Base-by-base conservation (phyloP, 1,140 invertebrate genomes). In the Ostrea edulis region DNA sequence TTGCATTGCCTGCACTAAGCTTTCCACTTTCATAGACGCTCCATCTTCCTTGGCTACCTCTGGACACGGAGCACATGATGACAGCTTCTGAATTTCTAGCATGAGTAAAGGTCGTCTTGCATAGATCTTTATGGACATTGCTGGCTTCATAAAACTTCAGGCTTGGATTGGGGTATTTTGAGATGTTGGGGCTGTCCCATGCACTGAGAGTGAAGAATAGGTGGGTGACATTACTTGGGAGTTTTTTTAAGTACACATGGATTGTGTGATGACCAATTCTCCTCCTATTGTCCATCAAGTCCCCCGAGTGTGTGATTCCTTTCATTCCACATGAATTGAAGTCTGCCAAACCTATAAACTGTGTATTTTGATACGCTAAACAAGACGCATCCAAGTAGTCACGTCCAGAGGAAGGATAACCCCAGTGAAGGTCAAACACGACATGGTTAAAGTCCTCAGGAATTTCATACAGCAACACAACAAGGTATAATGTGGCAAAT, bases 381-480 rank as follows among this genome's bases (percentile, higher is more conserved):
- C 92, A 93, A 0, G 91, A 91, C 0, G 91, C 92, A 89, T 93
- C 92, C 1, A 93, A 86, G 77, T 87, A 93, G 84, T 92, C 91
- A 20, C 17, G 12, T n/a, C 90, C 86, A 52, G n/a, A 14, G 20
- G 22, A n/a, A 4, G 92, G 92, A 87, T 92, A 92, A 4, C 91
- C 92, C 92, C 92, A 93, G 87, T 86, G 89, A 9, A 93, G 84
- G 71, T 93, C 90, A 87, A 93, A 93, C 0, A 91, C 88, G 12
- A 93, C 91, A 83, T 92, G 82, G 65, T 93, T 83, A 52, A 91
- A 90, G 12, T 84, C 55, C 29, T 93, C 87, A 5, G 92, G 92
- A 55, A 93, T 90, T 11, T 88, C 87, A 84, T 81, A 91, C n/a
- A 93, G 85, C 14, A 90, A 53, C 8, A 92, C 84, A 22, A 93